Base-by-base conservation (phyloP, 2,113 vertebrate species). In the Stigmatopora nigra region DNA sequence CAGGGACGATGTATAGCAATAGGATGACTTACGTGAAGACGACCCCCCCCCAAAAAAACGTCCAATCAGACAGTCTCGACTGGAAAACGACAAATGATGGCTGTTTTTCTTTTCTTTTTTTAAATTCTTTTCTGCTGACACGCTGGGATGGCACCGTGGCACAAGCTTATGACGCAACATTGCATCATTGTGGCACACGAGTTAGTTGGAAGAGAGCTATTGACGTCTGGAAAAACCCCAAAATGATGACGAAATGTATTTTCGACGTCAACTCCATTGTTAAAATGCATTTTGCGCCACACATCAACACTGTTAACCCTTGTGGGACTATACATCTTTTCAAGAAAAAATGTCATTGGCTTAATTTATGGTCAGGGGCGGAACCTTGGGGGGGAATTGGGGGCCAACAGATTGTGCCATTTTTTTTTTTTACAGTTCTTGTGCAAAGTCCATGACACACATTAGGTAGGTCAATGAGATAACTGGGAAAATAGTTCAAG, bases 91-190 rank as follows among this genome's bases (percentile, higher is more conserved):
- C 25, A 31, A 31, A 31, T 31, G 25, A 31, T 31, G 2, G 25
- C 25, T n/a, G n/a, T n/a, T 3, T 31, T 56, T 7, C 20, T n/a
- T 19, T 52, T 0, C 1, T 19, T 19, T 1, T 41, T 41, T 58
- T 2, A 31, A 31, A 31, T 41, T 41, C 13, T 19, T 68, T 72
- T 75, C 57, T 77, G 83, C 82, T 84, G 85, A 89, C 80, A 7
- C 71, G 48, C 4, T 25, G 35, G 31, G 68, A 59, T 57, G 12
- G 47, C 13, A 2, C 57, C 1, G 41, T 65, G 47, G 65, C 25
- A 68, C 31, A 67, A 36, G 63, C 15, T 19, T 4, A 65, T 84
- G 78, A 17, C 78, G 84, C 82, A 87, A 86, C 67, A 68, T 87
- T 84, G 80, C 82, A 67, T 87, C 85, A 86, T 41, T 7, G 38